Conservation (phyloP, 2,113 vertebrate species). For the Illadopsis cleaveri region DNA sequence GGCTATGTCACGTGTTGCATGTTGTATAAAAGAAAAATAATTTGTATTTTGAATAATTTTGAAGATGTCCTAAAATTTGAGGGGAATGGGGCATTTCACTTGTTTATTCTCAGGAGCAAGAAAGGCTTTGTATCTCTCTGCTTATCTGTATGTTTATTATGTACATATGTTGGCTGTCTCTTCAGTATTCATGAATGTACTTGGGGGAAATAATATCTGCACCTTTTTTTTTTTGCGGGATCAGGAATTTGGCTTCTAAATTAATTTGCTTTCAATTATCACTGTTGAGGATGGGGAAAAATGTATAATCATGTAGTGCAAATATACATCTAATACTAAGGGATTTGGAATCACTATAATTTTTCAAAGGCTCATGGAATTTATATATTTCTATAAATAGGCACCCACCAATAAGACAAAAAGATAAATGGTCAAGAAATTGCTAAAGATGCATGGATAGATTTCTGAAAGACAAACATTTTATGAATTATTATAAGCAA, state of each 20-base stretch:
- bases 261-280: not conserved
- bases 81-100: fast-evolving
- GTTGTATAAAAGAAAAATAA: not conserved
- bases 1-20: not conserved
- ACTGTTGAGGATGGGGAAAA: not conserved
- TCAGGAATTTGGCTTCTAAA: not conserved
- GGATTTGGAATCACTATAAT: not conserved
- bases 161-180: not conserved
- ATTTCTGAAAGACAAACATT: not conserved
- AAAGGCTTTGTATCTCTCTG: not conserved
- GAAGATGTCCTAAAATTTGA: not conserved
- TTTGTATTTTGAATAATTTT: not conserved
- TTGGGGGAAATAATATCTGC: not conserved
- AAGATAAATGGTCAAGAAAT: not conserved
- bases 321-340: not conserved
- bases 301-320: not conserved
- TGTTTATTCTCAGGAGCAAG: not conserved
- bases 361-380: not conserved
- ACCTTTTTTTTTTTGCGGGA: not conserved
- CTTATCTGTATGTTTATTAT: not conserved
- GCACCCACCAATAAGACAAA: not conserved
- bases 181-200: not conserved
- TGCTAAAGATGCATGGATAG: not conserved
- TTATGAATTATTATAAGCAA: not conserved
- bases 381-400: not conserved